Evolutionary conservation across 2,797 vertebrate genomes (phyloP).

Genomic region (Macroramphosus scolopax): DNA sequence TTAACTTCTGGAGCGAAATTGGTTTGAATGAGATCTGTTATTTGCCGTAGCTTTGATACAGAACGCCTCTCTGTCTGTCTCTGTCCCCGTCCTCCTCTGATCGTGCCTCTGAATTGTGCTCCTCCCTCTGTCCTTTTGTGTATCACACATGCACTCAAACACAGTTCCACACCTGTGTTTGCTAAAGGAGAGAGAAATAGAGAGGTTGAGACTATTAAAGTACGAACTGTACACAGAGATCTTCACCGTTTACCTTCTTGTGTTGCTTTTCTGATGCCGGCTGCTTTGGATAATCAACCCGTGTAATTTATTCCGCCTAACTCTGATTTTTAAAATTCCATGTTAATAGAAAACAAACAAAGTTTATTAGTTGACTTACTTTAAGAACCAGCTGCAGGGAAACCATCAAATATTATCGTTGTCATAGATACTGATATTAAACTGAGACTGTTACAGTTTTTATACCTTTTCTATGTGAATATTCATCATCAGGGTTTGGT

Average conservation of each 20-base stretch:
- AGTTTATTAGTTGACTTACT: constrained; percentile 13
- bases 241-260: constrained; percentile 43
- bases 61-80: constrained; percentile 13
- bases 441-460: not conserved
- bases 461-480: constrained; percentile 1
- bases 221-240: constrained; percentile 17
- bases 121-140: constrained; percentile 28
- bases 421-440: constrained; percentile 10
- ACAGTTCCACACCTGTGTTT: constrained; percentile 74
- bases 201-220: constrained; percentile 10
- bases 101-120: constrained; percentile 15
- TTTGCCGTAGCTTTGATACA: constrained; percentile 43
- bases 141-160: constrained; percentile 28
- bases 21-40: constrained; percentile 43
- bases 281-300: constrained; percentile 4
- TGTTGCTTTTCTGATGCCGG: constrained; percentile 20
- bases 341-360: too few relatives aligned
- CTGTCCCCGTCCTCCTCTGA: constrained; percentile 20
- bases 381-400: constrained; percentile 4
- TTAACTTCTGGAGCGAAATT: constrained; percentile 51
- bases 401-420: constrained; percentile 15
- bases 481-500: constrained; percentile 10
- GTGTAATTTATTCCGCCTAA: too few relatives aligned
- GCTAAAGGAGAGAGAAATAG: constrained; percentile 58
- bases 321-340: too few relatives aligned